phyloP scores from a whole-genome alignment of 2,797 vertebrate species.

The Acanthurus tractus region DNA sequence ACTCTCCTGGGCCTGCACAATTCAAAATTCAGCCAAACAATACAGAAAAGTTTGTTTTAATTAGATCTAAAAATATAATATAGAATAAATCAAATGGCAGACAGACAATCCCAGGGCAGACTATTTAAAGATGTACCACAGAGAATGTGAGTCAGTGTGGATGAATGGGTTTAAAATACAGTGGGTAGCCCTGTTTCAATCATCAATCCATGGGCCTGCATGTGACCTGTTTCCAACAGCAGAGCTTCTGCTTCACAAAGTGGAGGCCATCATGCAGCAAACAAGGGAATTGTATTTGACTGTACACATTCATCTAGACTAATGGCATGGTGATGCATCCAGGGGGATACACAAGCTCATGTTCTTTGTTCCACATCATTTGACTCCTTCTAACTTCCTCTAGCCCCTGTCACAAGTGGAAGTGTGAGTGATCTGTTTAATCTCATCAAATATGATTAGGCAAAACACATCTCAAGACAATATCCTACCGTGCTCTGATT shows the following conservation, averaged over 20 bases:
- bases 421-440: conserved; percentile 76
- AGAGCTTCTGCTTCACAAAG: conserved; percentile 59
- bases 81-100: conserved; percentile 77
- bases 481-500: conserved; percentile 51
- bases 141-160: conserved; percentile 65
- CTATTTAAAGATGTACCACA: conserved; percentile 72
- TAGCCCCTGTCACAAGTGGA: conserved; percentile 66
- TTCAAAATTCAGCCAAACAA: conserved; percentile 69
- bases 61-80: conserved; percentile 76
- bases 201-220: conserved; percentile 71
- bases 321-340: conserved; percentile 77
- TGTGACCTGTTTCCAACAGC: conserved; percentile 71
- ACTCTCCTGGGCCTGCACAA: conserved; percentile 52
- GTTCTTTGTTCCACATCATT: conserved; percentile 82
- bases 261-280: conserved; percentile 75
- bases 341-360: conserved; percentile 70
- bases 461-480: conserved; percentile 73
- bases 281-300: conserved; percentile 75
- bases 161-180: conserved; percentile 76
- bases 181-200: conserved; percentile 62
- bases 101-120: conserved; percentile 64
- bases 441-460: conserved; percentile 79
- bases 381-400: conserved; percentile 73
- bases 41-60: conserved; percentile 75
- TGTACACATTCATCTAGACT: conserved; percentile 78